A percentile compares a stretch with the other conserved stretches of the same genome.
Conservation (phyloP, 2,888 invertebrate genomes). For the Eupithecia exiguata region DNA sequence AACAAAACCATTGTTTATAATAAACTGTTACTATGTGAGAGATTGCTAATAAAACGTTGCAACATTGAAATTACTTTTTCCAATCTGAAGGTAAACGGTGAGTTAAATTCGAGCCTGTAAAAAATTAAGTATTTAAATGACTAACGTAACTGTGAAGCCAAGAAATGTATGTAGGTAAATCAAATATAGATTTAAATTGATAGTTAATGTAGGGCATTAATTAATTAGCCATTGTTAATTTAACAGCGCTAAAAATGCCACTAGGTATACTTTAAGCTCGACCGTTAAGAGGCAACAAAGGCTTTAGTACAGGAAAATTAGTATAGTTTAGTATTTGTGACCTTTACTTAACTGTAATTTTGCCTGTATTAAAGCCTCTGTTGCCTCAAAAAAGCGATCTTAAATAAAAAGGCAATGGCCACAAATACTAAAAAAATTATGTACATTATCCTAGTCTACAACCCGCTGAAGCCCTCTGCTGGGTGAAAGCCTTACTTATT, state of each 20-base stretch:
- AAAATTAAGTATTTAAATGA: background rate
- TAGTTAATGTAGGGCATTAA: no score
- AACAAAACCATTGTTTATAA: slow-evolving; percentile 5
- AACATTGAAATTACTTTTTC: background rate
- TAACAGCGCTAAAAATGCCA: background rate
- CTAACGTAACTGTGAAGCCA: background rate
- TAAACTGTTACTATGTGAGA: slow-evolving; percentile 6
- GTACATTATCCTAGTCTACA: background rate
- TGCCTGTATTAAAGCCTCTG: no score
- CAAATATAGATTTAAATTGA: no score
- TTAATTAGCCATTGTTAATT: background rate
- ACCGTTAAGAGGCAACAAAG: background rate
- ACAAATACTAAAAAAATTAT: no score
- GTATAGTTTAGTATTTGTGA: background rate
- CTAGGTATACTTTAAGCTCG: background rate
- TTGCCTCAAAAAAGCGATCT: no score
- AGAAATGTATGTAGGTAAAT: no score
- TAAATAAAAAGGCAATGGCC: no score
- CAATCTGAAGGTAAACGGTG: background rate
- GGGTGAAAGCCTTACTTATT: background rate
- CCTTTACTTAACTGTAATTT: background rate
- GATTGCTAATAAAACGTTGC: background rate
- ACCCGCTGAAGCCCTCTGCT: background rate
- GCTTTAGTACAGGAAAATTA: background rate
- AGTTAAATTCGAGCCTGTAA: background rate